Conservation (phyloP, 2,113 vertebrate species). For the Cyprinus carpio region DNA sequence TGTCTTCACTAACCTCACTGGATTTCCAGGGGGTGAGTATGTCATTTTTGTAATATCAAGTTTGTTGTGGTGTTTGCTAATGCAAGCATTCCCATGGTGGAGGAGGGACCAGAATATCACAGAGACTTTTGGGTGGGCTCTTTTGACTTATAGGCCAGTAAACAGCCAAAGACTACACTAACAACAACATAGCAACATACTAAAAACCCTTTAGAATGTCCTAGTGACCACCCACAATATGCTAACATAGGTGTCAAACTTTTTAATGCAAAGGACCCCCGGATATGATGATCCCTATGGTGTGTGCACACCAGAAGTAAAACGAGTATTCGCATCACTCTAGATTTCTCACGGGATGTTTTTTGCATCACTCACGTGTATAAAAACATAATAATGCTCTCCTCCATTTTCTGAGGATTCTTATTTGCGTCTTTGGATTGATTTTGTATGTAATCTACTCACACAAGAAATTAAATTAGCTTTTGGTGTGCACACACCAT, state of each 20-base stretch:
- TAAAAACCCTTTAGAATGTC: not conserved
- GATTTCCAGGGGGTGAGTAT: constrained; percentile 29
- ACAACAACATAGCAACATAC: not conserved
- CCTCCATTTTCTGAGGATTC: too few relatives aligned
- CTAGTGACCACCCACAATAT: not conserved
- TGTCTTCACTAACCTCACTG: not conserved
- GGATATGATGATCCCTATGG: not conserved
- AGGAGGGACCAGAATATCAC: not conserved
- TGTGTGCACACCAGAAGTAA: too few relatives aligned
- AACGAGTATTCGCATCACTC: too few relatives aligned
- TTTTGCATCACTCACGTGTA: not conserved
- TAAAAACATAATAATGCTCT: not conserved
- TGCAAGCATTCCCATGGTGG: not conserved
- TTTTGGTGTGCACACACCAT: not conserved
- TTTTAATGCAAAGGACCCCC: not conserved
- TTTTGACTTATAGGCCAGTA: not conserved
- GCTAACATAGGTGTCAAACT: not conserved
- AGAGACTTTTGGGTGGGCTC: not conserved
- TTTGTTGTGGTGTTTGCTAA: not conserved
- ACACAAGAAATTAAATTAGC: not conserved
- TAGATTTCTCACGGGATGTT: too few relatives aligned
- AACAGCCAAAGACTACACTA: not conserved
- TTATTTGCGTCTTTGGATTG: not conserved
- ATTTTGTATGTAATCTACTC: not conserved
- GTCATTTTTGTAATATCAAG: not conserved